Evolutionary conservation across 2,888 invertebrate species (phyloP), one percentile per base, ranked within the genome.

Genomic region (Drosophila macrothrix): DNA sequence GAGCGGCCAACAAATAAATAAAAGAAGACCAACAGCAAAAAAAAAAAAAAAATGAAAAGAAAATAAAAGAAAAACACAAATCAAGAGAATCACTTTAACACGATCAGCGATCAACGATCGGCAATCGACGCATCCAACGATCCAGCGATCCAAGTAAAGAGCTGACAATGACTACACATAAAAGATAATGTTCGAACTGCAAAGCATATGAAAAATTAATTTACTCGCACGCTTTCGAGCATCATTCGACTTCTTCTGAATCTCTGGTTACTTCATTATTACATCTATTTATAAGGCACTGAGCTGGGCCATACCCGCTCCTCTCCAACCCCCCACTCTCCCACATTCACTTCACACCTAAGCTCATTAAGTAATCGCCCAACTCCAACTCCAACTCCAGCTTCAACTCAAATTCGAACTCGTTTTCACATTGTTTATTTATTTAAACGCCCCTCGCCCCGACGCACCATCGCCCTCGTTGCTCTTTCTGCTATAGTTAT

Each of bases 181-280:
- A 84, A 88, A 84, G 72, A 72, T 56, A 65, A 70, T 67, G 73
- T 67, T 56, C 64, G 69, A 61, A 55, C 68, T 62, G 64, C 71
- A 66, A 67, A 73, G 63, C 69, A 90, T 82, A 88, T 88, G 90
- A 88, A 88, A 90, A 74, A 90, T 90, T 90, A 90, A 88, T 90
- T 90, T 88, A 88, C 90, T 90, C 78, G 69, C 73, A 58, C 69
- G 74, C 72, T 58, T 75, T 66, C 70, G 62, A 67, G 64, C 62
- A 50, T 71, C 70, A 39, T 64, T 64, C 64, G 62, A 66, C 60
- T 53, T 37, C 64, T 55, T 33, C 67, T 77, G 53, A 79, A 88
- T 88, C 86, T 88, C 86, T 88, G 88, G 82, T 88, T 90, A 90
- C 84, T 88, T 88, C 88, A 88, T 88, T 88, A 88, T 90, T 88